phyloP scores from a whole-genome alignment of 2,113 vertebrate species.

The Taurulus bubalis region DNA sequence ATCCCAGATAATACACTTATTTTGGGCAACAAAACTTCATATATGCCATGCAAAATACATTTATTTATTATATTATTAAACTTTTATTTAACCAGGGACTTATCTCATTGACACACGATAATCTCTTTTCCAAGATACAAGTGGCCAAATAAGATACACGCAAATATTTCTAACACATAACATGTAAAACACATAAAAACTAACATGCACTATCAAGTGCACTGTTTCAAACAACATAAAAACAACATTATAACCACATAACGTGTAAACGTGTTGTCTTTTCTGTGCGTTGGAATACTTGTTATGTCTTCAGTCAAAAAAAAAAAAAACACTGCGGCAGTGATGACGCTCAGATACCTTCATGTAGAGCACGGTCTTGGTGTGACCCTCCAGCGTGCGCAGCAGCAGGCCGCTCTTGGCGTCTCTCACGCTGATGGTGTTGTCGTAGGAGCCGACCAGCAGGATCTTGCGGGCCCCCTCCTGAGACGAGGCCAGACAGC shows the following conservation, averaged over 20 bases:
- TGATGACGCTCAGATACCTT: conserved; percentile 79
- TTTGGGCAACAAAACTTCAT: background rate
- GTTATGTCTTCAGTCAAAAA: no score
- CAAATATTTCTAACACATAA: no score
- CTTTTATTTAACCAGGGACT: no score
- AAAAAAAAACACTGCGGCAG: no score
- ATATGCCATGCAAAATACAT: background rate
- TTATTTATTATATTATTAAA: no score
- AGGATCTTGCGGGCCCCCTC: conserved; percentile 91
- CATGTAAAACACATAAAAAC: no score
- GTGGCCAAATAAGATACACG: no score
- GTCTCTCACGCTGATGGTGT: conserved; percentile 94
- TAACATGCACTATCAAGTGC: no score
- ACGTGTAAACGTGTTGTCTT: background rate
- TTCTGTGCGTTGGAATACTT: background rate
- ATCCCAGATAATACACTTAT: background rate
- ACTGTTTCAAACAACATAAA: no score
- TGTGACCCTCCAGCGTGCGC: conserved; percentile 93
- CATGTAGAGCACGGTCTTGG: conserved; percentile 98
- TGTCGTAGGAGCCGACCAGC: conserved; percentile 96
- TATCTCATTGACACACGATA: no score
- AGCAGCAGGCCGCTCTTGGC: conserved; percentile 93
- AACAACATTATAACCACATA: no score
- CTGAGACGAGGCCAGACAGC: conserved; percentile 95
- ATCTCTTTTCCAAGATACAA: no score